Conservation (phyloP, 2,888 invertebrate species). For the Theodoxus fluviatilis region DNA sequence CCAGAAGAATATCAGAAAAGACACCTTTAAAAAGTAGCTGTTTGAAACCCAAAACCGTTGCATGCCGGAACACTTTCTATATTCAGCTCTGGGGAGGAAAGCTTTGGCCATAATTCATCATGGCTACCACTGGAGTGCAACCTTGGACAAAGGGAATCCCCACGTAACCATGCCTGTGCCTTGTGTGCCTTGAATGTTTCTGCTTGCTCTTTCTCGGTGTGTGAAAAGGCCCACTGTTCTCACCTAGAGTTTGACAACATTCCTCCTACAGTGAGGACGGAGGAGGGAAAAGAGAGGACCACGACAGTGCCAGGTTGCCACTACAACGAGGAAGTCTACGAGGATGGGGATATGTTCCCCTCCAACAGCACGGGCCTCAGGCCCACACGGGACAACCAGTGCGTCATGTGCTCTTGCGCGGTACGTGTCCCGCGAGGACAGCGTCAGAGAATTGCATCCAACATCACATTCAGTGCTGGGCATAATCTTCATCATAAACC, state of each 20-base stretch:
- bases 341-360: slow-evolving; percentile 64
- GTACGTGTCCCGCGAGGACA: slow-evolving; percentile 45
- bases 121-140: too few species aligned
- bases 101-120: too few species aligned
- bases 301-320: slow-evolving; percentile 49
- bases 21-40: too few species aligned
- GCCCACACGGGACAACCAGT: slow-evolving; percentile 60
- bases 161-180: too few species aligned
- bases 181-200: too few species aligned
- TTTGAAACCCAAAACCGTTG: too few species aligned
- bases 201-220: too few species aligned
- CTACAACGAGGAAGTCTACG: slow-evolving; percentile 60
- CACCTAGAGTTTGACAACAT: slow-evolving; percentile 59
- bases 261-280: slow-evolving; percentile 55
- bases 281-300: slow-evolving; percentile 36
- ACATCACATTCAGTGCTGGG: not conserved
- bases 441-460: not conserved
- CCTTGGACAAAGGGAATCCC: too few species aligned
- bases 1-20: too few species aligned
- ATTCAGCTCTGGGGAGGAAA: too few species aligned
- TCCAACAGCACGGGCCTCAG: slow-evolving; percentile 64
- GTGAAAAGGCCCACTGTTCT: too few species aligned
- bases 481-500: not conserved
- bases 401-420: slow-evolving; percentile 66
- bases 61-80: too few species aligned